Evolutionary conservation across 92 coral and sea anemone species (phyloP).

Genomic region (Chrysogorgia sp.): DNA sequence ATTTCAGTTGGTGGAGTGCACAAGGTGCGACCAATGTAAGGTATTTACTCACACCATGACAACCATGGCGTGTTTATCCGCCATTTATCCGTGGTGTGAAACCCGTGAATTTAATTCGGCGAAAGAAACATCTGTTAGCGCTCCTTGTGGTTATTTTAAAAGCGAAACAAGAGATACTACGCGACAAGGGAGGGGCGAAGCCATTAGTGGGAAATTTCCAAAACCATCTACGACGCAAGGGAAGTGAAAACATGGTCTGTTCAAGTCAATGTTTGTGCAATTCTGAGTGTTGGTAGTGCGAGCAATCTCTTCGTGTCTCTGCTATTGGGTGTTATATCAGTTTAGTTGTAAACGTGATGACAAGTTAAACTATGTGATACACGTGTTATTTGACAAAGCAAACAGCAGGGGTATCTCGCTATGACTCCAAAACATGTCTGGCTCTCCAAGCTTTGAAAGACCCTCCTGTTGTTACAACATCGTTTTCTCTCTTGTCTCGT

Average conservation of each 20-base stretch:
- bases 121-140: slow-evolving; percentile 35
- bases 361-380: slow-evolving; percentile 24
- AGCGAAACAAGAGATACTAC: slow-evolving; percentile 24
- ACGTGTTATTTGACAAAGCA: slow-evolving; percentile 37
- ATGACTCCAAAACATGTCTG: slow-evolving; percentile 33
- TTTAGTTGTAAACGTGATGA: slow-evolving; percentile 26
- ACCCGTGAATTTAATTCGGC: slow-evolving; percentile 46
- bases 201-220: slow-evolving; percentile 26
- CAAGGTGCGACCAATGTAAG: background rate
- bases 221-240: background rate
- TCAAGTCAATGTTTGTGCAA: background rate
- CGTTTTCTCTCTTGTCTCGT: background rate
- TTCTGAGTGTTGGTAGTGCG: background rate
- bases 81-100: slow-evolving; percentile 51
- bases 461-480: slow-evolving; percentile 10
- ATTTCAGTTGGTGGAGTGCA: background rate
- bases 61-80: slow-evolving; percentile 42
- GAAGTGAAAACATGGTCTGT: background rate
- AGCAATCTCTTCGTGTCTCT: background rate
- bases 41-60: slow-evolving; percentile 37
- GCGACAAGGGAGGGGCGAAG: slow-evolving; percentile 20
- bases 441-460: slow-evolving; percentile 17
- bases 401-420: slow-evolving; percentile 7
- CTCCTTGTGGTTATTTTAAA: slow-evolving; percentile 16
- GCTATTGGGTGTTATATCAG: background rate